Percentiles rank a stretch among this genome's conserved stretches.
Conservation (phyloP, 2,113 vertebrate species). For the Otolemur garnettii region DNA sequence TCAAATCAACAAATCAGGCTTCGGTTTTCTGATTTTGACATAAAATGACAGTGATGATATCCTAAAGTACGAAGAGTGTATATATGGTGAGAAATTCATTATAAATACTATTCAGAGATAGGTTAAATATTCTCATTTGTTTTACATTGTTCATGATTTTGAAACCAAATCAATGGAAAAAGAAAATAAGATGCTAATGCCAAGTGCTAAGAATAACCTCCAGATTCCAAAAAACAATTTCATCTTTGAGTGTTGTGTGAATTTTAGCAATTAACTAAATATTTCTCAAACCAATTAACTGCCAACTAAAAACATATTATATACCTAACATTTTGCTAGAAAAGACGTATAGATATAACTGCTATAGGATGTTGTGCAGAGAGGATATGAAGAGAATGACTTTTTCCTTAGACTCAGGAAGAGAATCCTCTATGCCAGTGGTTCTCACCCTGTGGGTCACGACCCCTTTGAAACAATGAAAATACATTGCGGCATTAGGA, state of each 20-base stretch:
- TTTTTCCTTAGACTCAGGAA: neutral
- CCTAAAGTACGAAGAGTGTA: constrained; percentile 11
- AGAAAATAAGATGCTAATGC: neutral
- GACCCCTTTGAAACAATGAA: no score
- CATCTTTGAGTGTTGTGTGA: neutral
- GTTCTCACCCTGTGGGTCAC: no score
- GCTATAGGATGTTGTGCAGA: neutral
- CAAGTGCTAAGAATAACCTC: neutral
- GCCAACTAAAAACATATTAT: neutral
- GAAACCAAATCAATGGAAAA: neutral
- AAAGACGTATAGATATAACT: neutral
- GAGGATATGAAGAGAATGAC: neutral
- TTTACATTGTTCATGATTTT: neutral
- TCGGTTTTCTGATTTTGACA: neutral
- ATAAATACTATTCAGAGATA: constrained; percentile 27
- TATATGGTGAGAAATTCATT: neutral
- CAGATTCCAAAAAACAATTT: neutral
- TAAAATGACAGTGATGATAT: neutral
- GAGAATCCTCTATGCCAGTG: neutral
- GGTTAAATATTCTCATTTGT: constrained; percentile 9
- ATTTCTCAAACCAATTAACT: neutral
- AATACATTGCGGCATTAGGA: no score
- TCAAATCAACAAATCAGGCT: neutral
- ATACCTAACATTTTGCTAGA: neutral
- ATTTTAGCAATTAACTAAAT: neutral